Conservation (phyloP, 2,113 vertebrate genomes). For the Corythaeola cristata region DNA sequence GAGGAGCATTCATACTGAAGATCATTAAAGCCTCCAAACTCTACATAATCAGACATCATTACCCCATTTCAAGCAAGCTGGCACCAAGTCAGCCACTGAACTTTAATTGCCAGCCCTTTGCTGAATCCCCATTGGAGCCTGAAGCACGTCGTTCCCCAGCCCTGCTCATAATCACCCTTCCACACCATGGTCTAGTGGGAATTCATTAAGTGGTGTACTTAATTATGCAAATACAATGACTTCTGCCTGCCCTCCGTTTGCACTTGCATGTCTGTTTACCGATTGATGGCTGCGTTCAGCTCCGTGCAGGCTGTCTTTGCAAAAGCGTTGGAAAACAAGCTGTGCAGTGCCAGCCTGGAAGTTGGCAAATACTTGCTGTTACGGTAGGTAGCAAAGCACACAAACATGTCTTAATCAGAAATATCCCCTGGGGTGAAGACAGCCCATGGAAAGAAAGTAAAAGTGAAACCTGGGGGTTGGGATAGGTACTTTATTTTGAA, state of each 20-base stretch:
- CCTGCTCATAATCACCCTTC: neutral
- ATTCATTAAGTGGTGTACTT: neutral
- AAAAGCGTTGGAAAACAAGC: neutral
- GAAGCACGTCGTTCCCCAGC: neutral
- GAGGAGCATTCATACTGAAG: neutral
- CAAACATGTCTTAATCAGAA: neutral
- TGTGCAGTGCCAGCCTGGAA: neutral
- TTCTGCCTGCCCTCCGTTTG: neutral
- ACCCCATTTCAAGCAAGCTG: neutral
- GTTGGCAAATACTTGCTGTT: neutral
- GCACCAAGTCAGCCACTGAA: neutral
- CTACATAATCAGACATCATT: neutral
- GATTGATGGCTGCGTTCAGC: neutral
- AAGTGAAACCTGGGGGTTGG: neutral
- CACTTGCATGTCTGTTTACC: neutral
- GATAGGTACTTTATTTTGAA: neutral
- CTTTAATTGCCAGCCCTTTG: neutral
- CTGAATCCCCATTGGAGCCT: neutral
- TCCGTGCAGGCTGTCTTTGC: neutral
- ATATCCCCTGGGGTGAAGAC: neutral
- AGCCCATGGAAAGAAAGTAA: neutral
- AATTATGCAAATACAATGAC: neutral
- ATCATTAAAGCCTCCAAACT: neutral
- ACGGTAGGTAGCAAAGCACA: neutral
- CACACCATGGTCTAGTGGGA: neutral